phyloP scores from a whole-genome alignment of 2,888 invertebrate genomes.

The Zaprionus bogoriensis region DNA sequence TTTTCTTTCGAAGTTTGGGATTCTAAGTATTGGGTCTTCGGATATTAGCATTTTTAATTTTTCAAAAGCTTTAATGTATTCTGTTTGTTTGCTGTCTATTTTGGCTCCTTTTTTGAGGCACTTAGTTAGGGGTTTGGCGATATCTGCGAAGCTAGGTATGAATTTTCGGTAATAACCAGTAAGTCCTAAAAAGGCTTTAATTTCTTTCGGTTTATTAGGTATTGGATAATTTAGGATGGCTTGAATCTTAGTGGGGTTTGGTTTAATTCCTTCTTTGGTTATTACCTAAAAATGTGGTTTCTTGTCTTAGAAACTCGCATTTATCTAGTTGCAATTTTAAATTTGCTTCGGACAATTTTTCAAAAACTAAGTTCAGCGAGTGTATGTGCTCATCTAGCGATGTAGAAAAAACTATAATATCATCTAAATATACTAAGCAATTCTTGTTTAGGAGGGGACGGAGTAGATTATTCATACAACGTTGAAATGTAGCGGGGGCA shows the following conservation, averaged over 20 bases:
- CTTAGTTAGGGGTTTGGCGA: slow-evolving; percentile 4
- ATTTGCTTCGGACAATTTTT: neutral
- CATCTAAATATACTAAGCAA: slow-evolving; percentile 1
- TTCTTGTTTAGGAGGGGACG: neutral
- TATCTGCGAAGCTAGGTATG: neutral
- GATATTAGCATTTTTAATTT: slow-evolving; percentile 8
- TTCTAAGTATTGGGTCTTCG: slow-evolving; percentile 9
- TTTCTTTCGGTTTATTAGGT: slow-evolving; percentile 2
- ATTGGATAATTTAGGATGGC: slow-evolving; percentile 1
- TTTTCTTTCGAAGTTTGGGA: slow-evolving; percentile 10
- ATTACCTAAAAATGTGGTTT: slow-evolving; percentile 1
- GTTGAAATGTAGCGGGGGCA: slow-evolving; percentile 1
- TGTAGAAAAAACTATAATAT: slow-evolving; percentile 1
- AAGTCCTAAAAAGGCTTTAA: neutral
- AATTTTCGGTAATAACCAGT: neutral
- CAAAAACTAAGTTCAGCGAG: neutral
- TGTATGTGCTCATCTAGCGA: neutral
- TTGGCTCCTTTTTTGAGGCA: slow-evolving; percentile 2
- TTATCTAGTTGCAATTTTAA: slow-evolving; percentile 6
- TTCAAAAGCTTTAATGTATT: slow-evolving; percentile 4
- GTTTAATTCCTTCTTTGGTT: slow-evolving; percentile 8
- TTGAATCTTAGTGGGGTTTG: slow-evolving; percentile 1
- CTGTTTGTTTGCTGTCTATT: neutral
- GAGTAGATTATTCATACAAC: neutral
- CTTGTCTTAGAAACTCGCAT: slow-evolving; percentile 2